Evolutionary conservation across 2,113 vertebrate species (phyloP).

Genomic region (Leucopsar rothschildi): DNA sequence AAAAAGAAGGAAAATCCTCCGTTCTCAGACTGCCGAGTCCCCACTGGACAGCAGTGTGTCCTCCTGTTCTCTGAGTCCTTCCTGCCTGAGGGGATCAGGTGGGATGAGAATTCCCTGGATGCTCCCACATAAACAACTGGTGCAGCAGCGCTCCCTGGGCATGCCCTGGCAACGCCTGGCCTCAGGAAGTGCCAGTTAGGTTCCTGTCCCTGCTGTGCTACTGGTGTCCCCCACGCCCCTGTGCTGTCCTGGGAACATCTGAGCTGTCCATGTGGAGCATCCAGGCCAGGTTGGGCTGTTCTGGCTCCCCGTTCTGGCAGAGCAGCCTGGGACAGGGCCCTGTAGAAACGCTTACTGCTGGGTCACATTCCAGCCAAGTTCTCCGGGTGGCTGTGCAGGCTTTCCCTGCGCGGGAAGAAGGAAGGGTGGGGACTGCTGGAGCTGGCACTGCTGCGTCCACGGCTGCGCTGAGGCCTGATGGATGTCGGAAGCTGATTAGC

Average conservation of each 20-base stretch:
- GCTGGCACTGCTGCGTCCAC: fast-evolving
- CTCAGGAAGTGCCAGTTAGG: background rate
- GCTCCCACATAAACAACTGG: background rate
- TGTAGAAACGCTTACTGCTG: fast-evolving
- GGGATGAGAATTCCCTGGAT: background rate
- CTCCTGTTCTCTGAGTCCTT: background rate
- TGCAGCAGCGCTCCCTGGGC: background rate
- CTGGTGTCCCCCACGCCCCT: background rate
- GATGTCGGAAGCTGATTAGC: background rate
- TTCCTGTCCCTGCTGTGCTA: background rate
- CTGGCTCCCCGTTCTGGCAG: background rate
- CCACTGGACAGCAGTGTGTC: background rate
- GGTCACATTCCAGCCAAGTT: background rate
- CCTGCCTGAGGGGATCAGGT: too few species aligned
- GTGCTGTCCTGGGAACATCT: fast-evolving
- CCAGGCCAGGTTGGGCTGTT: fast-evolving
- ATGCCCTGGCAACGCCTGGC: fast-evolving
- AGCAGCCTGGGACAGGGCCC: background rate
- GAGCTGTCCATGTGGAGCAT: background rate
- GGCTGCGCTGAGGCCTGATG: background rate
- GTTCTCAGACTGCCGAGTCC: background rate
- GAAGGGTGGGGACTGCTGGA: slow-evolving; percentile 1
- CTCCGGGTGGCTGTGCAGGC: background rate
- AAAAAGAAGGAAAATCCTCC: background rate
- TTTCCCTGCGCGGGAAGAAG: background rate